Evolutionary conservation across 1,140 invertebrate species (phyloP), one percentile per base, ranked within the genome.

Genomic region (Leucophenga varia): DNA sequence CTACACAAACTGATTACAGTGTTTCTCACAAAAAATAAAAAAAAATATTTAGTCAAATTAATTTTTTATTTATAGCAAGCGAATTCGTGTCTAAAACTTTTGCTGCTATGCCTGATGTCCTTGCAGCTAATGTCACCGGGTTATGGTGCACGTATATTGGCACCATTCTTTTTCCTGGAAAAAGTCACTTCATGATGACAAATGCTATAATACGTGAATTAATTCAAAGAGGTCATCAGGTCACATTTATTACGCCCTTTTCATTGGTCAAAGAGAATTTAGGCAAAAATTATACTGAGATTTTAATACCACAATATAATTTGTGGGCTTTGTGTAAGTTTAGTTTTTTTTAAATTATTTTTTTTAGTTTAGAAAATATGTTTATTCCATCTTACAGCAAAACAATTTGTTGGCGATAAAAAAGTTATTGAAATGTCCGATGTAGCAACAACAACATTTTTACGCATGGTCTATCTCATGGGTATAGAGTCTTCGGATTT

Each of bases 371-470:
- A n/a, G n/a, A n/a, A n/a, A n/a, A 28, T 3, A 25, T 25, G 10
- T 7, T 16, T 13, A 16, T 25, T 34, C 10, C n/a, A 22, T 37
- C 12, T 34, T 34, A 13, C 44, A 46, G 32, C 28, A 16, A 34
- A 34, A 34, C 9, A 13, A 8, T 6, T n/a, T 4, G 13, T n/a
- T 4, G n/a, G n/a, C 4, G 13, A n/a, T n/a, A n/a, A n/a, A n/a
- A n/a, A 39, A 31, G 34, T 54, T 6, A 49, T 57, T 18, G 47
- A 47, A 9, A 18, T 57, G 9, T 43, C 54, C 6, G 38, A 31
- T 1, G 37, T 57, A 39, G 20, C 30, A n/a, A n/a, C 41, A 4
- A 2, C 28, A 2, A 42, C 25, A 9, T 61, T 49, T 42, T 22
- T 40, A 6, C 21, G 49, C 38, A 47, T 57, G 43, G 5, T 53